Evolutionary conservation across 2,113 vertebrate species (phyloP).

Genomic region (Oncorhynchus mykiss): DNA sequence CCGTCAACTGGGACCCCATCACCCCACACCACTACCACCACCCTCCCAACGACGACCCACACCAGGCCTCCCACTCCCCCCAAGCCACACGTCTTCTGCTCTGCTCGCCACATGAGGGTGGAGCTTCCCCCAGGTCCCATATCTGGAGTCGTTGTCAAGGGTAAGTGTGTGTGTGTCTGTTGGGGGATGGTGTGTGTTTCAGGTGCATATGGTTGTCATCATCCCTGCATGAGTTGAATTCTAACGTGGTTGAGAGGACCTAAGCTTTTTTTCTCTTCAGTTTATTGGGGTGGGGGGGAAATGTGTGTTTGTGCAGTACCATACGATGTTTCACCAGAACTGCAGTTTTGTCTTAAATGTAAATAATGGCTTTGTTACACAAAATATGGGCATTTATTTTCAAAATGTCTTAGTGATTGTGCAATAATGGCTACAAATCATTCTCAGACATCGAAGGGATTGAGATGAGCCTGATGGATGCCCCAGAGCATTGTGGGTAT

Average conservation of each 20-base stretch:
- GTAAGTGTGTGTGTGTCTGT: constrained; percentile 33
- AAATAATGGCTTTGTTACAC: neutral
- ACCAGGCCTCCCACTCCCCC: neutral
- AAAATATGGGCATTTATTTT: neutral
- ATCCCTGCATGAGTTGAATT: constrained; percentile 35
- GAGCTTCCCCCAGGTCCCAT: constrained; percentile 59
- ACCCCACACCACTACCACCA: neutral
- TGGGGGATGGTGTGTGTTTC: constrained; percentile 6
- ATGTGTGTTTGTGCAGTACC: constrained; percentile 11
- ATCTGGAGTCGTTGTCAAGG: constrained; percentile 63
- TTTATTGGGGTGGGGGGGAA: neutral
- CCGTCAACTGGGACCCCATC: constrained; percentile 16
- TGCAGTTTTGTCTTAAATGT: neutral
- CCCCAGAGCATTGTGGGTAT: constrained; percentile 72
- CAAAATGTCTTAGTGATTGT: neutral
- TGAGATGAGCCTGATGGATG: constrained; percentile 48
- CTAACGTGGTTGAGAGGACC: constrained; percentile 12
- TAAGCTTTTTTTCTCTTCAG: neutral
- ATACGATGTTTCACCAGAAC: no score
- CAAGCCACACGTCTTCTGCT: constrained; percentile 58
- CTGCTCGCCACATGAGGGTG: constrained; percentile 62
- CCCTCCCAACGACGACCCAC: neutral
- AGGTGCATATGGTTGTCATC: constrained; percentile 49
- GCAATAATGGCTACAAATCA: constrained; percentile 1
- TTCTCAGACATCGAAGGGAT: constrained; percentile 54